Evolutionary conservation across 2,113 vertebrate species (phyloP), one percentile per base, ranked within the genome.

Genomic region (Sitta europaea): DNA sequence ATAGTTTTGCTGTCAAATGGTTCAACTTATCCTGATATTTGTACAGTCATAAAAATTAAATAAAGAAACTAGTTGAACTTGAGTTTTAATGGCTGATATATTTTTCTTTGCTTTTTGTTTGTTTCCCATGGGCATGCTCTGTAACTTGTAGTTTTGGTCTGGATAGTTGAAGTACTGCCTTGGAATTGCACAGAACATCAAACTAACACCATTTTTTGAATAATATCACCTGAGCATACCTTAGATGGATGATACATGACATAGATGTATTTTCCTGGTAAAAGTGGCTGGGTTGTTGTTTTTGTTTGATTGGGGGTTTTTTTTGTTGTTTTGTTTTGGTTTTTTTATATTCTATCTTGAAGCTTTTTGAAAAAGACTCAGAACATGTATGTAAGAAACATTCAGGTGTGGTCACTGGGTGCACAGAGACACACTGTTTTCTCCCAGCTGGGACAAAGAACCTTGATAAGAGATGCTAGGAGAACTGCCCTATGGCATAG

Each of bases 361-460:
- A 72, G 10, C 23, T 74, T 81, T 94, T 81, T 71, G 10, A 19
- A 51, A 51, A 51, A 63, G 6, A 33, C 70, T 81, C 22, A 42
- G 72, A 74, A 59, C 0, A 0, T 2, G 3, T 38, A 11, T 55
- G 12, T 45, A 33, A 58, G 53, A 63, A 78, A 42, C 6, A 12
- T 45, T 61, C 11, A n/a, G 27, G 2, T 62, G 13, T 38, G 33
- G 35, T 45, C 58, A n/a, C 18, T 38, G 54, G 35, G 54, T 33
- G 29, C 1, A 4, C n/a, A 36, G 17, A 43, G 40, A 55, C 18
- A 10, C 10, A 43, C 22, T 0, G 0, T 71, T 61, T 86, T 73
- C 23, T 68, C 18, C n/a, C 24, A 31, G 47, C 33, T 74, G 35
- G 20, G 45, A 59, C 40, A 78, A 78, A 78, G 53, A 68, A 4